Conservation (phyloP, 2,113 vertebrate genomes). For the Gulo gulo region DNA sequence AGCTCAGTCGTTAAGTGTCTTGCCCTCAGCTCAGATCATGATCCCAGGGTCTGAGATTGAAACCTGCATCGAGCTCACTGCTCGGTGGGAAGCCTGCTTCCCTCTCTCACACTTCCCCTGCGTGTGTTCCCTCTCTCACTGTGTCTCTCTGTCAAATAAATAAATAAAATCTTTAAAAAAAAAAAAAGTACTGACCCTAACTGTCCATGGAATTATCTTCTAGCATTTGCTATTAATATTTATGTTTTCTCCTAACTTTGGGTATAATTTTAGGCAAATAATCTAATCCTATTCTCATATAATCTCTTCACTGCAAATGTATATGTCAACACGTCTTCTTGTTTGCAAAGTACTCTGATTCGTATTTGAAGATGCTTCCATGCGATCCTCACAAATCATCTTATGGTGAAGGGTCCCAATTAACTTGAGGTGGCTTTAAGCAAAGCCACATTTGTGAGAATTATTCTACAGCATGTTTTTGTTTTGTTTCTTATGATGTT, state of each 20-base stretch:
- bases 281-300: neutral
- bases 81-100: no score
- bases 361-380: neutral
- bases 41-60: no score
- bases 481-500: neutral
- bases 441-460: neutral
- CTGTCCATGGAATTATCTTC: neutral
- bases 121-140: no score
- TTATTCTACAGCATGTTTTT: neutral
- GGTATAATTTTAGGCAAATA: neutral
- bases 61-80: no score
- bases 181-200: neutral
- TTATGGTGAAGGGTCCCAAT: neutral
- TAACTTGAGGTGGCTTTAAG: neutral
- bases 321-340: neutral
- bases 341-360: neutral
- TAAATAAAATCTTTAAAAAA: no score
- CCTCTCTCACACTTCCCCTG: no score
- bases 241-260: neutral
- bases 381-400: neutral
- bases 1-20: no score
- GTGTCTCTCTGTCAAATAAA: no score
- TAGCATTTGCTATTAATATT: neutral
- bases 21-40: no score
- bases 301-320: neutral